Conservation (phyloP, 2,888 invertebrate species). For the Polietes domitor region DNA sequence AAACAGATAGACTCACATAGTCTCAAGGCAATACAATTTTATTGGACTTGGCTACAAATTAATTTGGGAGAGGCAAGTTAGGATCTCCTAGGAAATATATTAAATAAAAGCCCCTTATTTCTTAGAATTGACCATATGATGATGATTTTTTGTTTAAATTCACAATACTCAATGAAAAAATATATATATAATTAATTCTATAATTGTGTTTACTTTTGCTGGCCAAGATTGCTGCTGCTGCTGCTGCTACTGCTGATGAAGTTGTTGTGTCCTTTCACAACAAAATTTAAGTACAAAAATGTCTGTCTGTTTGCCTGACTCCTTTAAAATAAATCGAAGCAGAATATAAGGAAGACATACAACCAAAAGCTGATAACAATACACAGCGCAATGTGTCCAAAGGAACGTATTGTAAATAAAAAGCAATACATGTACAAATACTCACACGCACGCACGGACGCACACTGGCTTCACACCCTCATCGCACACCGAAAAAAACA, state of each 20-base stretch:
- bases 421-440: constrained; percentile 4
- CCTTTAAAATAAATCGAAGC: constrained; percentile 12
- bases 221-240: not conserved
- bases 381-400: not conserved
- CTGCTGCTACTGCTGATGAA: not conserved
- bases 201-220: constrained; percentile 3
- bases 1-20: too few species aligned
- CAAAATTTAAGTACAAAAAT: not conserved
- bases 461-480: constrained; percentile 15
- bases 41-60: too few species aligned
- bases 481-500: not conserved
- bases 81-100: too few species aligned
- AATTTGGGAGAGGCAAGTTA: too few species aligned
- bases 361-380: constrained; percentile 2
- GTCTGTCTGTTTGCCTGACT: not conserved
- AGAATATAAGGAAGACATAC: not conserved
- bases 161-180: too few species aligned
- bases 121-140: too few species aligned
- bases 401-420: constrained; percentile 34
- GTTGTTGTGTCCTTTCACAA: not conserved
- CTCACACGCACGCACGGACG: not conserved
- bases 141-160: too few species aligned
- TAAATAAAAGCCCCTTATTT: too few species aligned
- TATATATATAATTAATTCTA: not conserved
- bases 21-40: too few species aligned